A percentile compares a stretch with the other conserved stretches of the same genome.
Evolutionary conservation across 2,888 invertebrate species (phyloP).

Genomic region (Ennomos fuscantarius): DNA sequence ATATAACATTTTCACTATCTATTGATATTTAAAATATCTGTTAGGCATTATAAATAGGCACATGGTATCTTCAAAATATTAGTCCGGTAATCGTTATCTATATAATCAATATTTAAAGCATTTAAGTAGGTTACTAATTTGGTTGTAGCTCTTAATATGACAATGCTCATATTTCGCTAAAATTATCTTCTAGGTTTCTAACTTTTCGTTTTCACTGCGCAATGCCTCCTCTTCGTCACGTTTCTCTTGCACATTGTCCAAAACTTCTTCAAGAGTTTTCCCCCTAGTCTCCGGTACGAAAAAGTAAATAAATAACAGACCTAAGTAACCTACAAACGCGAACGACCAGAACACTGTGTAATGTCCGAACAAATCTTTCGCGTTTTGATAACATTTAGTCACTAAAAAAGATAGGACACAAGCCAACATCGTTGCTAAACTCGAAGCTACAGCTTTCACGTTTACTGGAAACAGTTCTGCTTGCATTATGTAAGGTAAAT

Average conservation of each 20-base stretch:
- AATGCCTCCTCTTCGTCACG: constrained; percentile 54
- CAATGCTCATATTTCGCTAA: too few relatives aligned
- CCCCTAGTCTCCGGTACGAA: constrained; percentile 87
- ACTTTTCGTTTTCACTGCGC: constrained; percentile 30
- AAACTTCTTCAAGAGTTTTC: constrained; percentile 86
- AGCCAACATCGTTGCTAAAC: constrained; percentile 83
- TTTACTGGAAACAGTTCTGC: constrained; percentile 87
- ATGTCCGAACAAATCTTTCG: constrained; percentile 83
- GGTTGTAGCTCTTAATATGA: too few relatives aligned
- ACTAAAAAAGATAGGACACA: constrained; percentile 84
- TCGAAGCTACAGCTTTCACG: constrained; percentile 86
- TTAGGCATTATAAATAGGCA: too few relatives aligned
- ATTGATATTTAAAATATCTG: too few relatives aligned
- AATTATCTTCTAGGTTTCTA: constrained; percentile 11
- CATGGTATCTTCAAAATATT: too few relatives aligned
- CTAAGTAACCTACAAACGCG: constrained; percentile 79
- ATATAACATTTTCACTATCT: too few relatives aligned
- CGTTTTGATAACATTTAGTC: constrained; percentile 85
- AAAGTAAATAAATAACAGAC: constrained; percentile 83
- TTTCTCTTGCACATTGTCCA: constrained; percentile 77
- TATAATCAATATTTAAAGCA: too few relatives aligned
- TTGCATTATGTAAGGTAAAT: constrained; percentile 86
- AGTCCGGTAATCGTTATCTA: too few relatives aligned
- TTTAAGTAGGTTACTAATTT: too few relatives aligned
- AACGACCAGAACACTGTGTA: constrained; percentile 86